Evolutionary conservation across 2,888 invertebrate genomes (phyloP), one percentile per base, ranked within the genome.

Genomic region (Nemotelus nigrinus): DNA sequence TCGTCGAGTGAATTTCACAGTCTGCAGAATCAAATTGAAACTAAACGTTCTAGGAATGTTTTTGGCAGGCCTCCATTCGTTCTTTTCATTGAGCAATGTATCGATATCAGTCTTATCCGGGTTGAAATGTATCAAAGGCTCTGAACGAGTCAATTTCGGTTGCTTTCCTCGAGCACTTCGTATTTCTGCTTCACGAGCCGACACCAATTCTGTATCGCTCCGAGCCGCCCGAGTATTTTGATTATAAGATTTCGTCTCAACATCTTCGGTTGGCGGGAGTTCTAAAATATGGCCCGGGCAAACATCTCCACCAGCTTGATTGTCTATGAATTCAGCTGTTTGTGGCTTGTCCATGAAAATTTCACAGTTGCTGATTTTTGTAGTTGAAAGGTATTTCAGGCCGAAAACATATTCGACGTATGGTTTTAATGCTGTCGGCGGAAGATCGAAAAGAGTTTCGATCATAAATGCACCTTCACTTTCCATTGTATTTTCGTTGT

Each of bases 341-440:
- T 79, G 78, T n/a, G 65, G 65, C 57, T 77, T 75, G 60, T 74
- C 72, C 39, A 58, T 8, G 43, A 68, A 68, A n/a, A 80, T 65
- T 71, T 79, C 79, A 65, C 76, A 76, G 64, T 71, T 80, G 50
- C 77, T 55, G n/a, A 79, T 50, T 67, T 78, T 78, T 63, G 82
- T 80, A 78, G 25, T 80, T 60, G 43, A 82, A 80, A 77, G 81
- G 79, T 41, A 85, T 78, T 68, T 83, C 80, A 79, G 82, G 8
- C 80, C 81, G 41, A 86, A 84, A 0, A 80, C 79, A 72, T 80
- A 86, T 43, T 85, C 85, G 74, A 86, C 82, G 0, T 81, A 81
- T 0, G 86, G 85, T 48, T 82, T 83, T 3, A 77, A 63, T 2
- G 82, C 81, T 4, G 70, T 57, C 4, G 47, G 82, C 2, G 82